Evolutionary conservation across 2,113 vertebrate genomes (phyloP), one percentile per base, ranked within the genome.

Genomic region (Lota lota): DNA sequence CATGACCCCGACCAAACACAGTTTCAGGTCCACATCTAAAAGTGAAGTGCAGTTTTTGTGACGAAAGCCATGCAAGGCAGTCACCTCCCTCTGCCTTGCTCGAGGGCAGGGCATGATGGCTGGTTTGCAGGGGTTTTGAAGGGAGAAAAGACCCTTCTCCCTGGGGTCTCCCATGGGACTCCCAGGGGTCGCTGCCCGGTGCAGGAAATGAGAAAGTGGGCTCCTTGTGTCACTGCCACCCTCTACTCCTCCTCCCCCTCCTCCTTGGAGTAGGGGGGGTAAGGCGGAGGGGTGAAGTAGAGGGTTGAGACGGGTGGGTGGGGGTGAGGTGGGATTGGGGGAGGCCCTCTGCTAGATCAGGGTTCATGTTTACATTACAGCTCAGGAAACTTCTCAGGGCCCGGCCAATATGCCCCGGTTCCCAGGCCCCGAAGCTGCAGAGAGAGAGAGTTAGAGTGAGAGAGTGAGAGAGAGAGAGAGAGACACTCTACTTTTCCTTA

Each of bases 291-390:
- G 64, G 14, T n/a, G n/a, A n/a, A n/a, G n/a, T n/a, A n/a, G n/a
- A n/a, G n/a, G n/a, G n/a, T n/a, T n/a, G n/a, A n/a, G n/a, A n/a
- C n/a, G n/a, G n/a, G n/a, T n/a, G n/a, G n/a, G n/a, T 17, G 22
- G 22, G 24, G 53, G 22, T 21, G 18, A 33, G 53, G 14, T 15
- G 8, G 63, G 24, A 66, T 36, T 59, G 74, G 61, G 69, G 73
- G 75, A 56, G 47, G 47, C 33, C 61, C 36, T 71, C 72, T 62
- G 80, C 72, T 73, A 80, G 88, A 90, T 89, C 91, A 90, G 87
- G 91, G 92, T 91, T 93, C 91, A 81, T 93, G 92, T 93, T 93
- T 93, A 92, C 91, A 91, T 91, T 92, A 91, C 85, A 90, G 87
- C 88, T 90, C 90, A 88, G 89, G 90, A 88, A 92, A 90, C 91